Evolutionary conservation across 2,797 vertebrate genomes (phyloP).

Genomic region (Helostoma temminkii): DNA sequence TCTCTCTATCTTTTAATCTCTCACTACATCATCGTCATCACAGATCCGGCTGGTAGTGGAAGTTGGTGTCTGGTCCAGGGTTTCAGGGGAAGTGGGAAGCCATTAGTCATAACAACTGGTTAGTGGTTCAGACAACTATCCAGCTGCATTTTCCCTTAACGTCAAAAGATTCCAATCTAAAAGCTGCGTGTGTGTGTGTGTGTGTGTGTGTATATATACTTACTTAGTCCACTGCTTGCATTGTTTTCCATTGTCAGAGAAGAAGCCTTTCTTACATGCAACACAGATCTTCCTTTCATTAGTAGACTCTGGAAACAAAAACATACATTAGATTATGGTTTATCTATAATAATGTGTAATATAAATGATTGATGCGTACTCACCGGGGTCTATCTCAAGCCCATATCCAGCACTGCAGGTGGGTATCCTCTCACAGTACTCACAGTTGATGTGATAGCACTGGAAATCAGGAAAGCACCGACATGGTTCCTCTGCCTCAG

Average conservation of each 20-base stretch:
- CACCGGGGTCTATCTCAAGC: conserved; percentile 72
- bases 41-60: conserved; percentile 61
- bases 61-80: conserved; percentile 61
- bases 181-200: conserved; percentile 18
- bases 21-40: conserved; percentile 30
- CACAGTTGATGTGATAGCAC: conserved; percentile 89
- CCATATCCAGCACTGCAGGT: conserved; percentile 86
- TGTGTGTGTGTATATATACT: conserved; percentile 62
- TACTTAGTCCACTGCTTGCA: conserved; percentile 95
- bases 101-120: conserved; percentile 70
- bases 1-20: conserved; percentile 12
- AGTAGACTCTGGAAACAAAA: conserved; percentile 56
- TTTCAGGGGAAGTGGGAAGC: conserved; percentile 79
- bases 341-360: neutral
- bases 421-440: conserved; percentile 88
- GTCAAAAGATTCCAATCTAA: conserved; percentile 25
- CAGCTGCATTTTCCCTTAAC: conserved; percentile 49
- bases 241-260: conserved; percentile 84
- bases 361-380: conserved; percentile 17
- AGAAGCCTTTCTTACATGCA: conserved; percentile 87
- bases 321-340: neutral
- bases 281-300: conserved; percentile 73
- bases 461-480: conserved; percentile 87
- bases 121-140: conserved; percentile 52
- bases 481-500: conserved; percentile 83